Evolutionary conservation across 2,113 vertebrate species (phyloP), one percentile per base, ranked within the genome.

Genomic region (Corapipo altera): DNA sequence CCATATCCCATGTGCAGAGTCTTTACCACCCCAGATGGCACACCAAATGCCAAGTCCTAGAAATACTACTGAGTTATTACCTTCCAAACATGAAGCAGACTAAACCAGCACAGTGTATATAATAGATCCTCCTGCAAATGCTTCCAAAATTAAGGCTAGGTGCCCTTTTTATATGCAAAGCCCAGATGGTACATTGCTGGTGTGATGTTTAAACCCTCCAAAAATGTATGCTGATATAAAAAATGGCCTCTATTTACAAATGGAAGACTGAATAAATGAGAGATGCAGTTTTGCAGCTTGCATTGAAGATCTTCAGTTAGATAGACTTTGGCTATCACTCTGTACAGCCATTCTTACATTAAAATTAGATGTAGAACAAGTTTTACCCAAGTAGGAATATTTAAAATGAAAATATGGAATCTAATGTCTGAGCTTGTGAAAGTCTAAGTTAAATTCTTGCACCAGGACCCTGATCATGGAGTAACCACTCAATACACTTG

Each of bases 1-100:
- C 70, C n/a, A 81, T 72, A 44, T 97, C 65, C 88, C 96, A 93
- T 97, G 92, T 87, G 90, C 48, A 89, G 81, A 52, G 44, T 41
- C 90, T 96, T 96, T 97, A 80, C 85, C 82, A 95, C 61, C 82
- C 75, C 95, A 97, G 95, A 96, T 96, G 95, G 93, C 32, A 88
- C 32, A 13, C 95, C 95, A 96, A 91, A 89, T 96, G 95, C 85
- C 85, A 92, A 90, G 67, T 81, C 79, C 95, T 90, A 93, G 92
- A 97, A 96, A 94, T 93, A 84, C 75, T 66, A 44, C 88, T 94
- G 92, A 94, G 64, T 96, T 95, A 94, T 95, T 96, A 75, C 76
- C 83, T 96, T 94, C 72, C 83, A 96, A 95, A 95, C 72, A 94
- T 69, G 83, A 92, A 87, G 73, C 88, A 93, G 79, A 93, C 83